Evolutionary conservation across 2,888 invertebrate genomes (phyloP), one percentile per base, ranked within the genome.

Genomic region (Peribatodes rhomboidaria): DNA sequence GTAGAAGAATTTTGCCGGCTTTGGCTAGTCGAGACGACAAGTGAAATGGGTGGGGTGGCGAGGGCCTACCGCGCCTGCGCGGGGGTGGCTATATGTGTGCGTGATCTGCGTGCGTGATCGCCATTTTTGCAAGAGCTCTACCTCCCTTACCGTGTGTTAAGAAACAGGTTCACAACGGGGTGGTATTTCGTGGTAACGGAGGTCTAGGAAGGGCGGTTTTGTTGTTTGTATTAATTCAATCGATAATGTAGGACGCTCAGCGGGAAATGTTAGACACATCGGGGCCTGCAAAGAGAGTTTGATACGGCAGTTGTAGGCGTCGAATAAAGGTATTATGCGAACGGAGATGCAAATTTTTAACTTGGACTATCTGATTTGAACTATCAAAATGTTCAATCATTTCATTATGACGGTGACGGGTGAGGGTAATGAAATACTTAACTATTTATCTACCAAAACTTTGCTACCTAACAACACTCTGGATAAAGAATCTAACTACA

Each of bases 1-100:
- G 90, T 87, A 84, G 81, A 81, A 87, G 88, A 86, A 89, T 89
- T 90, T 90, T 82, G 91, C 92, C 92, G 92, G 92, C 81, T 87
- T 78, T 79, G 77, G 68, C 71, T 71, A 73, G 80, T 72, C 79
- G 80, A 71, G 80, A 73, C 79, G 80, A 83, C 87, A 83, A 87
- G 83, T 84, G 85, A 79, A 76, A 73, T 78, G 90, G 92, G 92
- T 90, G 92, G 91, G 92, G 92, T 92, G 87, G 80, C 67, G 50
- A 52, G 63, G 1, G 4, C 14, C 22, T 68, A 81, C 68, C 82
- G 88, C 92, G 92, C 66, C 80, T 90, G 92, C 92, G 92, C 90
- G 90, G 74, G 79, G 76, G 80, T 65, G 76, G 71, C 58, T 73
- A 68, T 60, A 58, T 80, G 89, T 91, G 90, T 90, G 90, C 76